A percentile compares a stretch with the other conserved stretches of the same genome.
phyloP scores from a whole-genome alignment of 1,140 invertebrate genomes.

The Apolygus lucorum region DNA sequence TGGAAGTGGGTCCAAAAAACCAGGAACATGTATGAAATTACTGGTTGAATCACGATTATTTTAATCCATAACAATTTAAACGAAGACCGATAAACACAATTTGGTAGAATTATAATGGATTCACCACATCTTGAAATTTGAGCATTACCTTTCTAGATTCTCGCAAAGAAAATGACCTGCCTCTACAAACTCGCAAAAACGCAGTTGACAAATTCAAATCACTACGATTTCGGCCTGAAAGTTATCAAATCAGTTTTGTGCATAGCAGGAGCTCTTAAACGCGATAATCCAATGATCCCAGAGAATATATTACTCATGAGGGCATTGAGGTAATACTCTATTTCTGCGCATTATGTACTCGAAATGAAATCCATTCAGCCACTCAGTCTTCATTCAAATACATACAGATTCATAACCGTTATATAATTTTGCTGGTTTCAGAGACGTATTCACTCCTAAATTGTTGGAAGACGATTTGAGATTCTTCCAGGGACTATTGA shows the following conservation, averaged over 20 bases:
- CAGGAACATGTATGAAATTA: too few species aligned
- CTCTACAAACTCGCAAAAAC: slow-evolving; percentile 74
- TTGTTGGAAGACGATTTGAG: slow-evolving; percentile 86
- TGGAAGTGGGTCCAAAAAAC: too few species aligned
- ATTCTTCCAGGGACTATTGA: slow-evolving; percentile 76
- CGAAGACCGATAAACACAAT: too few species aligned
- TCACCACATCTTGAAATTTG: too few species aligned
- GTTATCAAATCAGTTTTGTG: slow-evolving; percentile 79
- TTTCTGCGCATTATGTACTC: too few species aligned
- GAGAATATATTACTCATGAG: slow-evolving; percentile 82
- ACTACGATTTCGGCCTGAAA: slow-evolving; percentile 89
- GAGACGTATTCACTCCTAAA: slow-evolving; percentile 88
- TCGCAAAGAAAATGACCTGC: slow-evolving; percentile 89
- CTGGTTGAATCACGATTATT: too few species aligned
- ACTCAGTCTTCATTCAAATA: too few species aligned
- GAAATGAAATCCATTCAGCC: too few species aligned
- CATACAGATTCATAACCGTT: too few species aligned
- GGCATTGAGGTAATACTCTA: slow-evolving; percentile 58
- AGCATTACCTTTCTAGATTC: too few species aligned
- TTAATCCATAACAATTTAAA: too few species aligned
- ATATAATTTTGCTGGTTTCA: slow-evolving; percentile 32
- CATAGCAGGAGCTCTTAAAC: slow-evolving; percentile 78
- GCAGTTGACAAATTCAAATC: slow-evolving; percentile 82
- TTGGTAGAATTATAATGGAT: too few species aligned
- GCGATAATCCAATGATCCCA: slow-evolving; percentile 60